These are phyloP conservation scores for Nephrotoma flavescens DNA, from an alignment of 2,888 invertebrate species.

Conservation along the genomic window DNA sequence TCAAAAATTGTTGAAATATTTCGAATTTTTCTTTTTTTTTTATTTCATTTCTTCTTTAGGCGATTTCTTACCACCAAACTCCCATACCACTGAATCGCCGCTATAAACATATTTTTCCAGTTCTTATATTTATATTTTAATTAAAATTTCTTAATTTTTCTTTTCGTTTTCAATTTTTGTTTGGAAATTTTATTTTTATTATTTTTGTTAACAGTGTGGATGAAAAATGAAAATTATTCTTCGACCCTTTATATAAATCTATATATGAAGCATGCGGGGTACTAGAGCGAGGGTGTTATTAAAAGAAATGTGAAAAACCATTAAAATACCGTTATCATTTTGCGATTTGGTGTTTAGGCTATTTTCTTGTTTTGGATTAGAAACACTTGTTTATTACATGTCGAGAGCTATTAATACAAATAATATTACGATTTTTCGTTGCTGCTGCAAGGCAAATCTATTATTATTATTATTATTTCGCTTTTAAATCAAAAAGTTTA, in stretches of 20 bases:
- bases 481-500: no score
- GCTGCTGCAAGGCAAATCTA: not conserved
- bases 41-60: not conserved
- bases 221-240: not conserved
- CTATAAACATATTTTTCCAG: not conserved
- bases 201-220: not conserved
- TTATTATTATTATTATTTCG: no score
- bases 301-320: not conserved
- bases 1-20: not conserved
- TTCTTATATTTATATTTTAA: not conserved
- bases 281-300: not conserved
- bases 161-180: not conserved
- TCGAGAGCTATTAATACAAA: no score
- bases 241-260: not conserved
- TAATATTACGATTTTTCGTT: not conserved
- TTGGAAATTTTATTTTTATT: not conserved
- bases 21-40: not conserved
- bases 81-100: not conserved
- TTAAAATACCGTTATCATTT: not conserved
- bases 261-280: not conserved
- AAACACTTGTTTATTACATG: no score
- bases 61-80: not conserved
- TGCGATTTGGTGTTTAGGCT: not conserved
- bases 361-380: not conserved
- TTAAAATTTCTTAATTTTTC: not conserved